Base-by-base conservation (phyloP, 1,140 invertebrate genomes). In the Bombus vancouverensis region DNA sequence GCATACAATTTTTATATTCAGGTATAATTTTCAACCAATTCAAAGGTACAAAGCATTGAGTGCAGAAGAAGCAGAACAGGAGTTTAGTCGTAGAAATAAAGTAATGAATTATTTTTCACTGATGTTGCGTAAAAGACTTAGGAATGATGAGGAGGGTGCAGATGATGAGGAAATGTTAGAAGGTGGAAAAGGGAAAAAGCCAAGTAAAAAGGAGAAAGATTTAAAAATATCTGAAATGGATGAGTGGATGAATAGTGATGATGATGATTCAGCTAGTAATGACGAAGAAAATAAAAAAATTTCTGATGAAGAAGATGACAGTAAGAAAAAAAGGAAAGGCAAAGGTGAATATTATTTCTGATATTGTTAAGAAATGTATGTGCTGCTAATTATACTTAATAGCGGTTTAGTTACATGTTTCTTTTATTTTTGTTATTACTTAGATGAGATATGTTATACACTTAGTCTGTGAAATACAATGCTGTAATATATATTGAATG, bases 51-150 rank as follows among this genome's bases (percentile, higher is more conserved):
- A 99, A 95, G 97, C 98, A 6, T 95, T 99, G 1, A 98, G 98
- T 75, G 98, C 98, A 1, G 99, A 99, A 95, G 99, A 99, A 95
- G 99, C 99, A 1, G 99, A 99, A 94, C 97, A 99, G 92, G 98
- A 99, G 94, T 99, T 99, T 94, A 98, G 97, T 91, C 97, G 98
- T 92, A 96, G 99, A 65, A 98, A 99, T 93, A 99, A 98, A 93
- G 98, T 98, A 25, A 96, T 99, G 94, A 99, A 99, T 95, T 98
- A 97, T 93, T 99, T 99, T 93, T 97, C 98, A 25, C 95, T 99
- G 22, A 99, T 99, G 99, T 96, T 98, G 90, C 96, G 97, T 68
- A 99, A 99, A 93, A 96, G 98, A 68, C 95, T 98, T 89, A 97
- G 97, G 81, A 98, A 98, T 73, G 98, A 98, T 74, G 98, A 98